These are phyloP conservation scores for Eidolon dupreanum DNA, from an alignment of 2,797 vertebrate genomes.

Conservation along the genomic window DNA sequence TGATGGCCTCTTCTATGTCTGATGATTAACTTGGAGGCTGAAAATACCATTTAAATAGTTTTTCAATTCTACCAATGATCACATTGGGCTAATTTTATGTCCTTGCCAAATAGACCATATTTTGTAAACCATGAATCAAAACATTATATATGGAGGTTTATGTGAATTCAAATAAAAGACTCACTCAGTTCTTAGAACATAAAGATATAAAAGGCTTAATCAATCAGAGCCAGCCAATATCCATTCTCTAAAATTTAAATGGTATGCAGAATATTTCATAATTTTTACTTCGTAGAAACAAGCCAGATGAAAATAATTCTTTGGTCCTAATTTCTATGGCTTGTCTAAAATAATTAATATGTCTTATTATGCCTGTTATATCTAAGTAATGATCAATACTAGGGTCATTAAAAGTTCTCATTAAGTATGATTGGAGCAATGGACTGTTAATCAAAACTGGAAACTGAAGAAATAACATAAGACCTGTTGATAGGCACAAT, in stretches of 20 bases:
- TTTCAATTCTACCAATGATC: not conserved
- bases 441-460: not conserved
- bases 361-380: not conserved
- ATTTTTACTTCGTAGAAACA: constrained; percentile 14
- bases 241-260: not conserved
- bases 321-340: not conserved
- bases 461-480: not conserved
- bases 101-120: not conserved
- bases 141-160: not conserved
- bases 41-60: not conserved
- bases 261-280: not conserved
- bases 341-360: not conserved
- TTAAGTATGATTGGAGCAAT: not conserved
- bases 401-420: not conserved
- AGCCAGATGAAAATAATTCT: not conserved
- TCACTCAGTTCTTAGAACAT: not conserved
- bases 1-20: not conserved
- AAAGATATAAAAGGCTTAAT: not conserved
- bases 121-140: not conserved
- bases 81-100: not conserved
- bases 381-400: not conserved
- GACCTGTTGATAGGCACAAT: not conserved
- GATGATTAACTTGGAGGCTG: not conserved
- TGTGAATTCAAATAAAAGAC: not conserved
- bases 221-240: not conserved